Percentiles rank a stretch among this genome's conserved stretches.
Evolutionary conservation across 2,797 vertebrate species (phyloP).

Genomic region (Ibycter americanus): DNA sequence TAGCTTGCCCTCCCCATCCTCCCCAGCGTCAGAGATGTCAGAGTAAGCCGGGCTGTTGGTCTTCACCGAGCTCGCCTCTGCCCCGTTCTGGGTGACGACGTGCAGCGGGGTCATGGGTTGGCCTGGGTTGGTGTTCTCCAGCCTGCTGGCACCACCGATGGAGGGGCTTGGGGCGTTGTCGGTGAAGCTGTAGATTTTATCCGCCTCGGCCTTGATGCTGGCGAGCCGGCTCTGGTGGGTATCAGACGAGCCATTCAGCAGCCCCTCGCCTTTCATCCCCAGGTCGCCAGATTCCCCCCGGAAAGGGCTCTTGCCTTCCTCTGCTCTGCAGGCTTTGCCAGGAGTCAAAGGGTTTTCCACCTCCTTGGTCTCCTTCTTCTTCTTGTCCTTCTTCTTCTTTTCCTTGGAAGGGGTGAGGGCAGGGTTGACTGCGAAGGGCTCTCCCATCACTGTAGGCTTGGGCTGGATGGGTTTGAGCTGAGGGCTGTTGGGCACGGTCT

Average conservation of each 20-base stretch:
- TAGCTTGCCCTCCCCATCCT: conserved; percentile 93
- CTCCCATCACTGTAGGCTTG: conserved; percentile 89
- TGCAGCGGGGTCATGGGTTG: conserved; percentile 93
- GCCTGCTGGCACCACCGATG: conserved; percentile 91
- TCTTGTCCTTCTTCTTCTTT: conserved; percentile 98
- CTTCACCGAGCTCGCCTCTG: conserved; percentile 94
- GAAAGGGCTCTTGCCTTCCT: conserved; percentile 91
- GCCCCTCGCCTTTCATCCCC: conserved; percentile 84
- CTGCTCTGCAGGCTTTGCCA: conserved; percentile 85
- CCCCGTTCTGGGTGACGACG: conserved; percentile 92
- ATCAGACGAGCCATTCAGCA: conserved; percentile 92
- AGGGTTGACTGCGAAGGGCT: conserved; percentile 85
- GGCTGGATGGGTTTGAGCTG: conserved; percentile 93
- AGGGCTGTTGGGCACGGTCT: conserved; percentile 91
- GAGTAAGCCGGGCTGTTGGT: conserved; percentile 98
- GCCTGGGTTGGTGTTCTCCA: conserved; percentile 85
- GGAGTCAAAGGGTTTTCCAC: conserved; percentile 87
- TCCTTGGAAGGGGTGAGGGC: conserved; percentile 88
- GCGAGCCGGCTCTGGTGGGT: conserved; percentile 95
- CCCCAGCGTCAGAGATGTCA: conserved; percentile 96
- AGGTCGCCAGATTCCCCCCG: conserved; percentile 83
- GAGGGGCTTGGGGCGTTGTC: conserved; percentile 98
- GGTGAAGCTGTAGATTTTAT: conserved; percentile 98
- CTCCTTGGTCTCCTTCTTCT: conserved; percentile 91
- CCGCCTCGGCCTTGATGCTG: conserved; percentile 97